These are phyloP conservation scores for Pongo pygmaeus DNA, from an alignment of 2,113 vertebrate species.

Conservation along the genomic window DNA sequence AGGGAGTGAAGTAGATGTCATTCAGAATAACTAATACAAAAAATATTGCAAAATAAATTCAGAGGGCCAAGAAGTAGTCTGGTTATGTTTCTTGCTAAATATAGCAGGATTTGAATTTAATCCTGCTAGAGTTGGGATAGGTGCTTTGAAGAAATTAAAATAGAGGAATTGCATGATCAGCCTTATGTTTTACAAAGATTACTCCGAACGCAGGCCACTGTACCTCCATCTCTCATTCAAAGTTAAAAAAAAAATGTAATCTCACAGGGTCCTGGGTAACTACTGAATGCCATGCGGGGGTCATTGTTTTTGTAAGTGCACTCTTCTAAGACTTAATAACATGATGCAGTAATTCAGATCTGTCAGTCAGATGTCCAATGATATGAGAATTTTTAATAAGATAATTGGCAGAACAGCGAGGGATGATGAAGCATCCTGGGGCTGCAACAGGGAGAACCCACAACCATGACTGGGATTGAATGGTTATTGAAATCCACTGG, in stretches of 20 bases:
- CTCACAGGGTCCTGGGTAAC: not conserved
- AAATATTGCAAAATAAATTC: not conserved
- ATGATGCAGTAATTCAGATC: not conserved
- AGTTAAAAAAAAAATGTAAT: not conserved
- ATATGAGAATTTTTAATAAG: not conserved
- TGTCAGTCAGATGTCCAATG: not conserved
- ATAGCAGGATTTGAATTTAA: not conserved
- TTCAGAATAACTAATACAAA: not conserved
- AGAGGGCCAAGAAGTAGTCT: not conserved
- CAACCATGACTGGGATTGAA: not conserved
- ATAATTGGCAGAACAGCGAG: not conserved
- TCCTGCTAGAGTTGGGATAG: not conserved
- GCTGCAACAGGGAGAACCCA: fast-evolving
- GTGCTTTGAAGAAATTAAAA: not conserved
- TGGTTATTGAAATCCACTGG: not conserved
- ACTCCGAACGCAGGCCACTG: not conserved
- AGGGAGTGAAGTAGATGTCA: not conserved
- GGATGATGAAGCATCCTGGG: not conserved
- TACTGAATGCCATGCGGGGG: not conserved
- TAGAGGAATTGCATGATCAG: not conserved
- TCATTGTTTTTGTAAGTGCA: not conserved
- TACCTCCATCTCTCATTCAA: not conserved
- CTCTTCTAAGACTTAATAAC: not conserved
- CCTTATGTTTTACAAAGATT: not conserved
- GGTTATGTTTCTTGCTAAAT: not conserved